These are phyloP conservation scores for Nyleta sp. DNA, from an alignment of 2,888 invertebrate species.

Conservation along the genomic window DNA sequence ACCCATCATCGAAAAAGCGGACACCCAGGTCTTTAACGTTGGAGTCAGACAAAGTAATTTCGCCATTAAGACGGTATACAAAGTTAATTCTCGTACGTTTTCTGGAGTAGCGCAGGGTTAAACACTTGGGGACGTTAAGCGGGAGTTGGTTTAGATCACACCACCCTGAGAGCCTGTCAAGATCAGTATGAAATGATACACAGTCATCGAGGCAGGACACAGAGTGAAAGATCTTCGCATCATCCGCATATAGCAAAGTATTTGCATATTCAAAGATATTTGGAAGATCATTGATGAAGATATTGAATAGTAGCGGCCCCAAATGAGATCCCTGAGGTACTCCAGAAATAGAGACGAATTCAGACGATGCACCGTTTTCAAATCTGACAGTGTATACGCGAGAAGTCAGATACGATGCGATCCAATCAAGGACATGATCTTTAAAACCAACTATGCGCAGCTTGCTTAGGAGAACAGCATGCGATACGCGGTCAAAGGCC, in stretches of 20 bases:
- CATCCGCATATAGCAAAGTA: neutral
- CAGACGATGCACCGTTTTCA: neutral
- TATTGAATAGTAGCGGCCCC: neutral
- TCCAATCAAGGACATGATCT: neutral
- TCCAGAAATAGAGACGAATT: neutral
- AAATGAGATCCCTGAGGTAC: neutral
- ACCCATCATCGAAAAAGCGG: neutral
- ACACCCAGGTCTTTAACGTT: neutral
- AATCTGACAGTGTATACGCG: neutral
- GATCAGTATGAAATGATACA: neutral
- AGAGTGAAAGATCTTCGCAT: neutral
- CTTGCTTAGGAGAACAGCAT: neutral
- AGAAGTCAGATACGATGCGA: neutral
- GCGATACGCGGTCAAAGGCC: neutral
- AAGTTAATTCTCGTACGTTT: neutral
- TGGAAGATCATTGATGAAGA: neutral
- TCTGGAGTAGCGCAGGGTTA: neutral
- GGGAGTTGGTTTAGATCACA: neutral
- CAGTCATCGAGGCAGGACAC: neutral
- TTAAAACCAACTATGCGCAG: neutral
- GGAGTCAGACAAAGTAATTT: neutral
- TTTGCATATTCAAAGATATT: neutral
- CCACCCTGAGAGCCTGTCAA: neutral
- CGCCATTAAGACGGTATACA: neutral
- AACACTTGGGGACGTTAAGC: neutral